A percentile compares a stretch with the other conserved stretches of the same genome.
These are phyloP conservation scores for Chaetophractus vellerosus DNA, from an alignment of 2,797 vertebrate genomes.

Conservation along the genomic window DNA sequence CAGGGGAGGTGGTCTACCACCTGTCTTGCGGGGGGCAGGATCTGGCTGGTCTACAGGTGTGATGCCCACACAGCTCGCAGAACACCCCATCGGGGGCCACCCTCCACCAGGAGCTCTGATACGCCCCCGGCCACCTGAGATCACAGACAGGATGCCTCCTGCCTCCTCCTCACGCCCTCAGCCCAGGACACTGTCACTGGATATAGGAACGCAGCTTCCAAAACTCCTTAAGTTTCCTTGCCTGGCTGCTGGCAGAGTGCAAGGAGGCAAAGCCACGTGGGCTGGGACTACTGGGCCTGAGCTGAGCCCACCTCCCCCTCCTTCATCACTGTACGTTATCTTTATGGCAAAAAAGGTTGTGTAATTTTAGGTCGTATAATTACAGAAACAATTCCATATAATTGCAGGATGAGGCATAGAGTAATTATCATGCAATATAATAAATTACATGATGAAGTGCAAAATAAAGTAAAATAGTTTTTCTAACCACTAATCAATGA, in stretches of 20 bases:
- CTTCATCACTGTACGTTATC: not conserved
- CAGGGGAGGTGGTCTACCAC: too few relatives aligned
- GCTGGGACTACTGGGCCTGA: too few relatives aligned
- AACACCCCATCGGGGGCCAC: too few relatives aligned
- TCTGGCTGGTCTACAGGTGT: too few relatives aligned
- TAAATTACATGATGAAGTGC: conserved; percentile 15
- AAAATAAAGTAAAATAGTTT: not conserved
- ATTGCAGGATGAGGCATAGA: conserved; percentile 31
- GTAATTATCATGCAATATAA: conserved; percentile 7
- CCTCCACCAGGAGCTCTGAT: too few relatives aligned
- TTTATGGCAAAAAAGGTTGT: not conserved
- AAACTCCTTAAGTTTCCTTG: not conserved
- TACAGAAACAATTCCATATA: not conserved
- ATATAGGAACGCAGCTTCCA: not conserved
- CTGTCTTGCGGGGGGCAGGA: too few relatives aligned
- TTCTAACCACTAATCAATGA: not conserved
- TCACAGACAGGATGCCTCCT: too few relatives aligned
- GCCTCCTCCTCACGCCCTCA: too few relatives aligned
- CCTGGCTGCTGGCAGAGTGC: not conserved
- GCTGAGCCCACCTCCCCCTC: not conserved
- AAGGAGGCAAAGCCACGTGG: not conserved
- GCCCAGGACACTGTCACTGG: too few relatives aligned
- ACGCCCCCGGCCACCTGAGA: too few relatives aligned
- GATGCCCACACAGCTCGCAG: too few relatives aligned
- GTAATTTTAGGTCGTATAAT: conserved; percentile 20